Base-by-base conservation (phyloP, 1,140 invertebrate genomes). In the Drosophila orena region DNA sequence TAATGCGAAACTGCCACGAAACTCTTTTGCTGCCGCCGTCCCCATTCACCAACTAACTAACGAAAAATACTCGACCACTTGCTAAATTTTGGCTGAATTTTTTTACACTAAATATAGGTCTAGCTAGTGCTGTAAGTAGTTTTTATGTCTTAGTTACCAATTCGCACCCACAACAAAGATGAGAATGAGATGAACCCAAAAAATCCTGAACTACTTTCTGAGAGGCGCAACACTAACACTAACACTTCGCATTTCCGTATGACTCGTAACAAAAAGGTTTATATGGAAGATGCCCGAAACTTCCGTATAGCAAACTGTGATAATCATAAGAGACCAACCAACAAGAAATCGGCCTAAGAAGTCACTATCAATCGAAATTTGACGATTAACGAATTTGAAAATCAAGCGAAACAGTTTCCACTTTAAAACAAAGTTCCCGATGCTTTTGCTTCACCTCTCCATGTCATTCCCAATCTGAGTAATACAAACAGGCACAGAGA, bases 291-390 rank as follows among this genome's bases (percentile, higher is more conserved):
- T 38, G 38, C 24, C 54, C 52, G 40, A 47, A 81, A 68, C 74
- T 89, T 91, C 73, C 86, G 77, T 85, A 91, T 81, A 85, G 77
- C 74, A 72, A 91, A 89, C 88, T 91, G 88, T 91, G 88, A 91
- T 91, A 91, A 91, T 79, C 83, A 86, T 88, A 84, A 90, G 74
- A 83, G 35, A 70, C 30, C 34, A 70, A 70, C 49, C 59, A 75
- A 58, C n/a, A 46, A 37, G n/a, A 68, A 59, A 61, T 37, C 61
- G 60, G 52, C 65, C 65, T 30, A 24, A 34, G 22, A 46, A 73
- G 46, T 58, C 65, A 57, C 60, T 60, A 27, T 57, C 60, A 53
- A 27, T 57, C 57, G 11, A 66, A 69, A 76, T 65, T 69, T 54
- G 57, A 44, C 17, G 17, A 17, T 17, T 17, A 17, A 62, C 37